Evolutionary conservation across 2,888 invertebrate genomes (phyloP).

Genomic region (Phoenoteleia sp.): DNA sequence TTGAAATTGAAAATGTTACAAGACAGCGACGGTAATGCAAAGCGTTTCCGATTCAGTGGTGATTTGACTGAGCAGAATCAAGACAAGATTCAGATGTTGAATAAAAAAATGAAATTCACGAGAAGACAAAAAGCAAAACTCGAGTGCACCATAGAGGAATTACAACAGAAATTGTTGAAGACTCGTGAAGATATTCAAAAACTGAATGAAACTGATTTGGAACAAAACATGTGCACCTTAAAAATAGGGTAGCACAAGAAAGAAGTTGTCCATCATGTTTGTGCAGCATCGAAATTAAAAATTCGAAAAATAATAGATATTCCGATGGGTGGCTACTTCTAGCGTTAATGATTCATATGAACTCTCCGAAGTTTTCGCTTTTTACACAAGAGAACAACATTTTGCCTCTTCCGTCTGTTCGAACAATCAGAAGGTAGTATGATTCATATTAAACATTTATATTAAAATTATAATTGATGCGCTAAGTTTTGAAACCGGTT

Average conservation of each 20-base stretch:
- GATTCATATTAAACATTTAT: too few species aligned
- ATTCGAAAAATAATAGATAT: slow-evolving; percentile 2
- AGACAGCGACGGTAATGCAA: not conserved
- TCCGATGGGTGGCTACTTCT: slow-evolving; percentile 1
- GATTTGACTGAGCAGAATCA: not conserved
- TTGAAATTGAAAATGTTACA: not conserved
- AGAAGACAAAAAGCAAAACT: not conserved
- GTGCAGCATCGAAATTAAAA: not conserved
- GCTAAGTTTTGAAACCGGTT: too few species aligned
- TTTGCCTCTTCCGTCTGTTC: slow-evolving; percentile 3
- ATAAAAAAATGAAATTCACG: not conserved
- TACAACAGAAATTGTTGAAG: not conserved
- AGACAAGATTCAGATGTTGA: not conserved
- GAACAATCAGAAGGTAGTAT: slow-evolving; percentile 15
- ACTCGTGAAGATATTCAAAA: not conserved
- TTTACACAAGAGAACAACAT: not conserved
- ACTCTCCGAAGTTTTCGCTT: not conserved
- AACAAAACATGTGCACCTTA: not conserved
- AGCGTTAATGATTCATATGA: not conserved
- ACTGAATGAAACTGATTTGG: not conserved
- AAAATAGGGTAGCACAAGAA: not conserved
- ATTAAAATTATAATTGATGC: not conserved
- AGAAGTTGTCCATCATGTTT: not conserved
- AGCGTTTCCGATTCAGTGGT: not conserved
- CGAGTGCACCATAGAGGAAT: not conserved